Evolutionary conservation across 2,888 invertebrate species (phyloP).

Genomic region (Dorcus hopei): DNA sequence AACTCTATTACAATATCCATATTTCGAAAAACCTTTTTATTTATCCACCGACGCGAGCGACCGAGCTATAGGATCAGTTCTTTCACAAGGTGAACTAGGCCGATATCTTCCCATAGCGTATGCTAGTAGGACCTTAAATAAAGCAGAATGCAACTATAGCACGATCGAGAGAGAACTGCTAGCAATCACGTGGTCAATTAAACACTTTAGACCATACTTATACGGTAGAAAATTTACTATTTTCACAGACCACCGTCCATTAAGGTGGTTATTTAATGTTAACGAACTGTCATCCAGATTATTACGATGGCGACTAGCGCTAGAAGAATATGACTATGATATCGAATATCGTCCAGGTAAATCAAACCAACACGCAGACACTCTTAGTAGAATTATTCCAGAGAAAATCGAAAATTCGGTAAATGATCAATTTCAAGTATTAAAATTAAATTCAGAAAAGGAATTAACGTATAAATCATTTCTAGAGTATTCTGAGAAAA

Average conservation of each 20-base stretch:
- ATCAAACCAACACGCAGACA: background rate
- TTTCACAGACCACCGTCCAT: background rate
- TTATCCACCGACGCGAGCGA: conserved; percentile 17
- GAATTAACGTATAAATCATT: no score
- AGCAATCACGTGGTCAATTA: conserved; percentile 1
- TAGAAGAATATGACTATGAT: conserved; percentile 9
- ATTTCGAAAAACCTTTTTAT: conserved; percentile 11
- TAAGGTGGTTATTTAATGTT: conserved; percentile 1
- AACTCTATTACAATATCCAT: conserved; percentile 11
- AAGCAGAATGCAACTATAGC: background rate
- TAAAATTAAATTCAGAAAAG: no score
- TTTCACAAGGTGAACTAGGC: conserved; percentile 7
- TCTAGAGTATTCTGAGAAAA: no score
- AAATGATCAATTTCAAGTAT: no score
- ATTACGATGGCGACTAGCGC: background rate
- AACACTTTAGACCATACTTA: conserved; percentile 3
- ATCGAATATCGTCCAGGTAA: conserved; percentile 3
- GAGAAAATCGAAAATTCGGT: no score
- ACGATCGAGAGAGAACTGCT: conserved; percentile 3
- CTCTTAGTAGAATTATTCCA: no score
- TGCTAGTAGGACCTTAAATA: background rate
- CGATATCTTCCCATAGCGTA: conserved; percentile 1
- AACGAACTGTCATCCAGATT: conserved; percentile 5
- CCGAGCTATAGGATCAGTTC: conserved; percentile 6
- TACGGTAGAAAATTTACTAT: background rate